Base-by-base conservation (phyloP, 2,888 invertebrate species). In the Drosophila testacea region DNA sequence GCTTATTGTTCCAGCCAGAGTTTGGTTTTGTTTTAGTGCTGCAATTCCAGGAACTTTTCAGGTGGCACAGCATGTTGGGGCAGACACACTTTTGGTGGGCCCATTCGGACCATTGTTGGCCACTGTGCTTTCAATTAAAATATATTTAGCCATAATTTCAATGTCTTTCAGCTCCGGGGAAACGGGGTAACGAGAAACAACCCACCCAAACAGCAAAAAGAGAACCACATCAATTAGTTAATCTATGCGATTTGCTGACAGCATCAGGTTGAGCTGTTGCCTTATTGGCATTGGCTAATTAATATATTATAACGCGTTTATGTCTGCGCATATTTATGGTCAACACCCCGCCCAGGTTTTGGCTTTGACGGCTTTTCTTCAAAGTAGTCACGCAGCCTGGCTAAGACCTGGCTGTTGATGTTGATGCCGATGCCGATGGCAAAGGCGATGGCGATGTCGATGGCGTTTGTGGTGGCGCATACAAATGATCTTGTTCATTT, bases 1-100 rank as follows among this genome's bases (percentile, higher is more conserved):
- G 78, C 79, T 88, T 86, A 84, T 86, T 88, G 79, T 86, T 84
- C 77, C 50, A 57, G 77, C 54, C 63, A 44, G 67, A 60, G 66
- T 64, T 63, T 56, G 38, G 41, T 59, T 73, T 55, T 63, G 60
- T 65, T 79, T 80, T 63, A 72, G 71, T 76, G 80, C 76, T 79
- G 73, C 76, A 81, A 64, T 89, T 87, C 89, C 83, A 71, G 77
- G 89, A 89, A 87, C 89, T 88, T 87, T 87, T 87, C 86, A 89
- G 86, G 86, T 87, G 86, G 89, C 89, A 84, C 85, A 82, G 88
- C 89, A 77, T 84, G 77, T 80, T 65, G 61, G 27, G 10, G 11
- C 27, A 34, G 22, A 50, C 50, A 50, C 50, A 50, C 50, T 50
- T 50, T 50, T 50, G 50, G 50, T 32, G 46, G 36, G 46, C 34